Percentiles rank a stretch among this genome's conserved stretches.
Conservation (phyloP, 2,888 invertebrate genomes). For the Xylota sylvarum region DNA sequence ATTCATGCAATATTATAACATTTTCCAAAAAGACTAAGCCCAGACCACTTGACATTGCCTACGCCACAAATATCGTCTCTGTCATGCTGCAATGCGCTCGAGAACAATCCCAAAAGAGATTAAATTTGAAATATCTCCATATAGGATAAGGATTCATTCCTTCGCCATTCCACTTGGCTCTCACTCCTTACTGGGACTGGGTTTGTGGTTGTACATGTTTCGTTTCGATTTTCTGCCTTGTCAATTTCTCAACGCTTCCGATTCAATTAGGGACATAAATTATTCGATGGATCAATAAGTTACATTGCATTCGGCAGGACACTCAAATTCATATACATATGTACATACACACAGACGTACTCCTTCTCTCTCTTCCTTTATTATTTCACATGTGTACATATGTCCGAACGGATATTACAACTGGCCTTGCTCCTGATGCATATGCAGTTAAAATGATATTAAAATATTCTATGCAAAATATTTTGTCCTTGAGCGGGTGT, state of each 20-base stretch:
- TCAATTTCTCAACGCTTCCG: slow-evolving; percentile 77
- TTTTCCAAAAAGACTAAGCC: neutral
- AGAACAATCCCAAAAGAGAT: slow-evolving; percentile 40
- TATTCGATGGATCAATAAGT: slow-evolving; percentile 76
- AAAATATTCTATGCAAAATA: slow-evolving; percentile 67
- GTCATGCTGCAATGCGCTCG: slow-evolving; percentile 15
- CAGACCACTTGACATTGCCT: slow-evolving; percentile 20
- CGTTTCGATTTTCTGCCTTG: slow-evolving; percentile 76
- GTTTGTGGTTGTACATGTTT: slow-evolving; percentile 61
- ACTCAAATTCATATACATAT: slow-evolving; percentile 13
- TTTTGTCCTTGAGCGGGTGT: slow-evolving; percentile 52
- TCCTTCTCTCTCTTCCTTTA: neutral
- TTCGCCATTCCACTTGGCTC: neutral
- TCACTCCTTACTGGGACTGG: neutral
- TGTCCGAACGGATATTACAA: slow-evolving; percentile 60
- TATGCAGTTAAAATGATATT: slow-evolving; percentile 69
- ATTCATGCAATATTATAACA: neutral
- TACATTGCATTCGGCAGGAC: slow-evolving; percentile 60
- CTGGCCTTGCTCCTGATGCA: slow-evolving; percentile 34
- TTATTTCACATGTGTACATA: slow-evolving; percentile 1
- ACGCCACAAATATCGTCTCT: neutral
- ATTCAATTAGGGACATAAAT: slow-evolving; percentile 74
- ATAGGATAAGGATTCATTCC: slow-evolving; percentile 1
- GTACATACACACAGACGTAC: slow-evolving; percentile 2
- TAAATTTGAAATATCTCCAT: slow-evolving; percentile 33